Evolutionary conservation across 2,797 vertebrate species (phyloP), one percentile per base, ranked within the genome.

Genomic region (Menidia menidia): DNA sequence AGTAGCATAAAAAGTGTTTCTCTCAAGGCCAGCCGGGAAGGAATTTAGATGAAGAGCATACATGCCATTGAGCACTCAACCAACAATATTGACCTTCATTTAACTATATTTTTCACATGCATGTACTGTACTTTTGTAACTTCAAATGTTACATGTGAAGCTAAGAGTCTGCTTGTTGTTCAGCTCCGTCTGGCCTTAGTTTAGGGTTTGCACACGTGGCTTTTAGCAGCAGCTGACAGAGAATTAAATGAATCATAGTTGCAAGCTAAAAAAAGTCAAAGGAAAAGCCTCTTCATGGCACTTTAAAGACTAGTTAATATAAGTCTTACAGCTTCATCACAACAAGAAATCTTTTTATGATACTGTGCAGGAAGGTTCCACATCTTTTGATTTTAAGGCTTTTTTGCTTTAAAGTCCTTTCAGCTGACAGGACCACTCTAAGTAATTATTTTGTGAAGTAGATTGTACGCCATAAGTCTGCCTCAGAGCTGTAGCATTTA

Each of bases 401-500:
- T 63, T 53, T 15, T 52, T 42, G 19, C 60, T 48, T 4, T 19
- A 32, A 64, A 64, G 44, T n/a, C 31, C 30, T 48, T n/a, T 60
- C 18, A 33, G 70, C 55, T 60, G 45, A 57, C 54, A 32, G 44
- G 51, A 67, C 81, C 64, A 71, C 66, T 81, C 73, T 73, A 58
- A 48, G 63, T 53, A 55, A 76, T 60, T 51, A 64, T 61, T 57
- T 61, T 14, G 2, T 66, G 18, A 71, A 77, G 70, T 64, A 50
- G 48, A 68, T 71, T 53, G 16, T 57, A 35, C 69, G 70, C 75
- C 66, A 74, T 57, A 73, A 55, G 52, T 30, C 55, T 47, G 54
- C 56, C 48, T 75, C 65, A 81, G 53, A 81, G 81, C 60, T 64
- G 52, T 11, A 35, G 50, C 70, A 75, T 73, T 68, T 62, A 68